Evolutionary conservation across 1,140 invertebrate genomes (phyloP), one percentile per base, ranked within the genome.

Genomic region (Euura saliciscinereae): DNA sequence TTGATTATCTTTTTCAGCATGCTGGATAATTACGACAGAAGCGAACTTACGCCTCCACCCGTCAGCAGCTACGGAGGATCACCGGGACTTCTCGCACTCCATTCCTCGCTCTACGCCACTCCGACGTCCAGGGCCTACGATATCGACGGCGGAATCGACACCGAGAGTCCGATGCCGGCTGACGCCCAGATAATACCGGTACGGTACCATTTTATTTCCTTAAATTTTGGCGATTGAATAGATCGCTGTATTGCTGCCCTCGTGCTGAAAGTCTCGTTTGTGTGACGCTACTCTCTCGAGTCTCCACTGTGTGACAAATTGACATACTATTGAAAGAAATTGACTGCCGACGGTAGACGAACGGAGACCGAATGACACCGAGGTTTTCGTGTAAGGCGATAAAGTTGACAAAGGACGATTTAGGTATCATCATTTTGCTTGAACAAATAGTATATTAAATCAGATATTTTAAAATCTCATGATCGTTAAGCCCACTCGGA

Each of bases 131-230:
- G 86, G 74, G 79, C 79, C 68, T 88, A 82, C 78, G 86, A 87
- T 75, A 86, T 88, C 71, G 86, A 87, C 71, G 84, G 85, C 11
- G 82, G 80, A 66, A 86, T 87, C 73, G 86, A 87, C 75, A 85
- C 83, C 75, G 86, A 87, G 70, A 79, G 82, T 51, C 82, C 85
- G 65, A 85, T 87, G 83, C 82, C 86, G 65, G 84, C 86, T 75
- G 85, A 87, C 76, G 82, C 86, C 72, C 86, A 87, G 79, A 87
- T 87, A 75, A 87, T 87, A 78, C 85, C 86, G 74, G 86, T 87
- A 82, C 75, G 77, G 67, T 67, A 42, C 13, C 13, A 59, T 59
- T 59, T 8, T 59, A 59, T 59, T 59, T 59, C 8, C 8, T 6
- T 59, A 59, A n/a, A 11, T 59, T 59, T 59, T 8, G 10, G 3